Evolutionary conservation across 2,888 invertebrate species (phyloP).

Genomic region (Lycia hirtaria): DNA sequence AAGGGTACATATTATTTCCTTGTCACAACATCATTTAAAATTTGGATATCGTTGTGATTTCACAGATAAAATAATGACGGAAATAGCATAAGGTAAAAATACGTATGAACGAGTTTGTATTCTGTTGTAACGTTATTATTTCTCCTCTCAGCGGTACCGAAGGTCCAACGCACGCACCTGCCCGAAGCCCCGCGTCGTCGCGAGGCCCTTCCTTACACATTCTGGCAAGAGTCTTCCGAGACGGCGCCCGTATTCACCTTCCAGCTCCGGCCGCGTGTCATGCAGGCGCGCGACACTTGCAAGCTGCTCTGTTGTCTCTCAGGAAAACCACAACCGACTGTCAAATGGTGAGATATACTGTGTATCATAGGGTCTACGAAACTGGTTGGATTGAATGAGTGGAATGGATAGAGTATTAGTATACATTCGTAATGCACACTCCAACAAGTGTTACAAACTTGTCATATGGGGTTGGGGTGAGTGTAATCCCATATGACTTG

Average conservation of each 20-base stretch:
- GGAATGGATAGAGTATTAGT: too few species aligned
- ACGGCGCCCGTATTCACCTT: conserved; percentile 98
- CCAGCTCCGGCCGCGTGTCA: conserved; percentile 98
- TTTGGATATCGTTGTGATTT: neutral
- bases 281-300: conserved; percentile 98
- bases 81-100: too few species aligned
- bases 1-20: too few species aligned
- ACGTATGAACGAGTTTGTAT: too few species aligned
- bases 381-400: too few species aligned
- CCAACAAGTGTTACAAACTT: too few species aligned
- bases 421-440: too few species aligned
- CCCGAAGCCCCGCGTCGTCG: conserved; percentile 91
- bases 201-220: conserved; percentile 93
- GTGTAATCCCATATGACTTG: too few species aligned
- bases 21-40: neutral
- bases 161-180: conserved; percentile 89
- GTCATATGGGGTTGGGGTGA: too few species aligned
- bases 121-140: neutral
- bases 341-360: conserved; percentile 88
- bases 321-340: conserved; percentile 97
- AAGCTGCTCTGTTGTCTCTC: conserved; percentile 98
- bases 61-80: too few species aligned
- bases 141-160: conserved; percentile 88
- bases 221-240: conserved; percentile 97
- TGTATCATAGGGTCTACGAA: too few species aligned